phyloP scores from a whole-genome alignment of 2,113 vertebrate genomes.

The Zapus hudsonius region DNA sequence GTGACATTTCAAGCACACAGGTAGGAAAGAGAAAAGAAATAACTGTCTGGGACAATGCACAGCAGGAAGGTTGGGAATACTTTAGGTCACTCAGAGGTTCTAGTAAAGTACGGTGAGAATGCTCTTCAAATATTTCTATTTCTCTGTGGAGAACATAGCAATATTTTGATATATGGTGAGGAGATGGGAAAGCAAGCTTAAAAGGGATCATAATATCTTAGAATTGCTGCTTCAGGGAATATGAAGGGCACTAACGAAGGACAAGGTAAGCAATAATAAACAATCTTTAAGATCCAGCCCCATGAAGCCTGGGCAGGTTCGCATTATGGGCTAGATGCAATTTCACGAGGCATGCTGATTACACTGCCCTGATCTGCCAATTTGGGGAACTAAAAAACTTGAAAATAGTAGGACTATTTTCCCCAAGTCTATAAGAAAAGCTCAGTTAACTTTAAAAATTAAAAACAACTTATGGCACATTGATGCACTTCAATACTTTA shows the following conservation, averaged over 20 bases:
- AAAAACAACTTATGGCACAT: not conserved
- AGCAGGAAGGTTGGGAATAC: not conserved
- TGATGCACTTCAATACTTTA: not conserved
- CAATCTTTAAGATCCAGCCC: not conserved
- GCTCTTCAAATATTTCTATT: constrained; percentile 24
- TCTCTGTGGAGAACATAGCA: not conserved
- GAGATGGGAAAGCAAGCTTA: not conserved
- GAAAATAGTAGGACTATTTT: not conserved
- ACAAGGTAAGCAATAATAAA: not conserved
- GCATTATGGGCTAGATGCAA: not conserved
- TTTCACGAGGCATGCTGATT: not conserved
- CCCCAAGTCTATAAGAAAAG: not conserved
- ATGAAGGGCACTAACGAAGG: not conserved
- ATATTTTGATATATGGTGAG: not conserved
- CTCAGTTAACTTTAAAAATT: constrained; percentile 19
- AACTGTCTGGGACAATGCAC: not conserved
- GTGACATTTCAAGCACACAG: not conserved
- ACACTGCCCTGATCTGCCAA: not conserved
- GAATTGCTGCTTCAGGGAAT: not conserved
- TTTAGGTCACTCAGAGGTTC: constrained; percentile 2
- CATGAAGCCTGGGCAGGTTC: not conserved
- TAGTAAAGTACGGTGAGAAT: not conserved
- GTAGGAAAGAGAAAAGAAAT: not conserved
- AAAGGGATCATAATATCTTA: not conserved
- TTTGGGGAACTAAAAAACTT: not conserved